Evolutionary conservation across 2,888 invertebrate genomes (phyloP), one percentile per base, ranked within the genome.

Genomic region (Noctua comes): DNA sequence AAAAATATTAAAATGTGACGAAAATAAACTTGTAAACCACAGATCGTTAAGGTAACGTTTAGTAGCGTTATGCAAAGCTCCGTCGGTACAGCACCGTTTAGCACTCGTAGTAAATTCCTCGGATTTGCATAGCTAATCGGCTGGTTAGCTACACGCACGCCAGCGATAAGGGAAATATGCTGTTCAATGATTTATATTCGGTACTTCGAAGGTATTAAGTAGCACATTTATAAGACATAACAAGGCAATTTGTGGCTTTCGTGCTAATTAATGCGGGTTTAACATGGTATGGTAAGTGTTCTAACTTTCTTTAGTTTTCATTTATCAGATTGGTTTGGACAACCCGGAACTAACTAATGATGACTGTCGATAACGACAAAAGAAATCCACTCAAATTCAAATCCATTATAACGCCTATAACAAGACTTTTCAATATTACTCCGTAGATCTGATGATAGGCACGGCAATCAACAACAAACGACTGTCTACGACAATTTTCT

Each of bases 101-200:
- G 92, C 92, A 90, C 88, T 89, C 88, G 88, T 89, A 90, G 90
- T 91, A 92, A 93, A 91, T 91, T 91, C 91, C 89, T 88, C 88
- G 86, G 92, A 95, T 95, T 95, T 93, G 93, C 94, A 95, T 95
- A 93, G 89, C 91, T 94, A 95, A 95, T 93, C 93, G 93, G 88
- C 85, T 90, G 88, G 92, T 91, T 93, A 89, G 89, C 82, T 88
- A 93, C 92, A 94, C 91, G 92, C 91, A 88, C 83, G 86, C 87
- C 85, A 78, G 80, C 91, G 91, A 92, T 93, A 93, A 93, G 91
- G 91, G 89, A 91, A 93, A 93, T 93, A 92, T 92, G 92, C 91
- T 90, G 88, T 90, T 84, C 90, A 91, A 91, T 95, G 93, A 95
- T 94, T 94, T 94, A 94, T 91, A 91, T 88, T 78, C 84, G 64